These are phyloP conservation scores for Myripristis murdjan DNA, from an alignment of 2,797 vertebrate genomes.

Conservation along the genomic window DNA sequence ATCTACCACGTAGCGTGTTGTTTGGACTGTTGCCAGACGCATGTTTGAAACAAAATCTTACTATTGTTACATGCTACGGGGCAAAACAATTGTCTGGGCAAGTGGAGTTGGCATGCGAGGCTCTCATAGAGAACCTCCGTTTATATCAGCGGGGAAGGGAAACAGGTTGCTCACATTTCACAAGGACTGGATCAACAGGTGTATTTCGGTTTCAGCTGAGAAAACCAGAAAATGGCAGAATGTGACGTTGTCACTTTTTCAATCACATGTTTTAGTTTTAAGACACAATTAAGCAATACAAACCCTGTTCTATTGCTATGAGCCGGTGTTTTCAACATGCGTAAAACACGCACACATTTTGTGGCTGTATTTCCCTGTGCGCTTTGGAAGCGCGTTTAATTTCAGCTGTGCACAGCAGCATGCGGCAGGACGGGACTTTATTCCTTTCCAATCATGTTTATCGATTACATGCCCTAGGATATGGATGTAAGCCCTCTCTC, in stretches of 20 bases:
- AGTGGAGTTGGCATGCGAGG: background rate
- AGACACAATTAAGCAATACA: background rate
- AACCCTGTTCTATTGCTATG: background rate
- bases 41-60: background rate
- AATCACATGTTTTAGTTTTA: background rate
- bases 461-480: background rate
- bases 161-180: conserved; percentile 55
- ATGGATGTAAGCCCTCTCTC: background rate
- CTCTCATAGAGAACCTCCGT: conserved; percentile 12
- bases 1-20: too few relatives aligned
- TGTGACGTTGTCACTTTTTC: too few relatives aligned
- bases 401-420: background rate
- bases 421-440: background rate
- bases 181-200: conserved; percentile 74
- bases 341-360: background rate
- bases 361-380: background rate
- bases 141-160: background rate
- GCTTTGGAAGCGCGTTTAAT: background rate
- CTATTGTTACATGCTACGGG: conserved; percentile 32
- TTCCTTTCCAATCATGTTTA: background rate
- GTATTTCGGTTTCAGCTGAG: conserved; percentile 47
- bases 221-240: background rate
- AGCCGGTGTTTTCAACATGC: background rate
- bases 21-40: conserved; percentile 30
- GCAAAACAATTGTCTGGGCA: conserved; percentile 1